Percentiles rank a stretch among this genome's conserved stretches.
These are phyloP conservation scores for Temnothorax curvispinosus DNA, from an alignment of 1,140 invertebrate species.

Conservation along the genomic window DNA sequence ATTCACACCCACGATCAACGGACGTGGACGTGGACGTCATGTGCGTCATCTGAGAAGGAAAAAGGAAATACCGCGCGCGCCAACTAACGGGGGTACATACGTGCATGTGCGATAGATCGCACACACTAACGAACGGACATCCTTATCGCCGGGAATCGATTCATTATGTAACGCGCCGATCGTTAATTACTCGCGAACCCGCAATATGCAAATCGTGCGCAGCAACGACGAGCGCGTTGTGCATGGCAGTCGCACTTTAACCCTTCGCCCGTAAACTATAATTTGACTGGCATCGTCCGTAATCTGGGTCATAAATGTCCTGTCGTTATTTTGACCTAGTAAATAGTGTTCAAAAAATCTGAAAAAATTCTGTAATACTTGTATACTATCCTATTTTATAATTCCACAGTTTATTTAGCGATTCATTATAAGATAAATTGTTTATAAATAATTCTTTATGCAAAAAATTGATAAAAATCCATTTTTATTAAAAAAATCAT, in stretches of 20 bases:
- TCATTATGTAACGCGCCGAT: constrained; percentile 58
- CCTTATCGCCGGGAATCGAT: constrained; percentile 63
- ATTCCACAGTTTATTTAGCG: too few relatives aligned
- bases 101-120: not conserved
- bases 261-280: too few relatives aligned
- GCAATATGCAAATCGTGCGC: constrained; percentile 32
- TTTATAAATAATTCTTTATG: too few relatives aligned
- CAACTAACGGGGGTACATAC: not conserved
- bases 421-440: too few relatives aligned
- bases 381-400: too few relatives aligned
- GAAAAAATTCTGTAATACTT: too few relatives aligned
- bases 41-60: constrained; percentile 57
- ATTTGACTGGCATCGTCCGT: too few relatives aligned
- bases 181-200: constrained; percentile 39
- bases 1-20: constrained; percentile 58
- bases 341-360: too few relatives aligned
- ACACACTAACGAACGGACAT: constrained; percentile 32
- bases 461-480: too few relatives aligned
- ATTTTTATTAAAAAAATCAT: too few relatives aligned
- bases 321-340: too few relatives aligned
- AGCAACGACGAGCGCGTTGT: constrained; percentile 1
- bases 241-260: constrained; percentile 25
- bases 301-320: too few relatives aligned
- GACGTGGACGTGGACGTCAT: constrained; percentile 60
- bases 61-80: constrained; percentile 58